phyloP scores from a whole-genome alignment of 2,113 vertebrate genomes.

The Lepus europaeus region DNA sequence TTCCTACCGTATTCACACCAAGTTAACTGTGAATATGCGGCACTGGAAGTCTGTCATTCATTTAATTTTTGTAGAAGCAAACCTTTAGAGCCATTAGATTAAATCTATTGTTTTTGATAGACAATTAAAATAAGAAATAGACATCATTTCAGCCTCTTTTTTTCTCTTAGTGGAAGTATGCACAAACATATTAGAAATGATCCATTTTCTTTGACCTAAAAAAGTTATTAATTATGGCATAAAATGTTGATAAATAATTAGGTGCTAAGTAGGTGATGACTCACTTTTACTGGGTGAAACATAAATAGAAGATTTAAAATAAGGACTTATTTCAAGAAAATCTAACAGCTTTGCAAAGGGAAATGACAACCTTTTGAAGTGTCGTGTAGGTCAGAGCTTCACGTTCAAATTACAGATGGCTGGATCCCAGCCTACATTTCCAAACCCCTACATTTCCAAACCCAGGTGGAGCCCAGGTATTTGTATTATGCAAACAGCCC shows the following conservation, averaged over 20 bases:
- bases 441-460: neutral
- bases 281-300: conserved; percentile 65
- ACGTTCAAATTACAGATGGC: neutral
- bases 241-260: conserved; percentile 74
- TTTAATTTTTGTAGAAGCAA: conserved; percentile 42
- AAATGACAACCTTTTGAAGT: conserved; percentile 49
- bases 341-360: conserved; percentile 53
- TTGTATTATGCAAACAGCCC: neutral
- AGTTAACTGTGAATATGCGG: conserved; percentile 42
- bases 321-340: conserved; percentile 34
- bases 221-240: conserved; percentile 58
- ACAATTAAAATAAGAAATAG: conserved; percentile 39
- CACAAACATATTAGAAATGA: conserved; percentile 39
- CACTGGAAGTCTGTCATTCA: conserved; percentile 33
- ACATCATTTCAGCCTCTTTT: neutral
- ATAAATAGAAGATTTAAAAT: conserved; percentile 74
- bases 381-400: conserved; percentile 22
- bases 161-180: neutral
- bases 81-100: neutral
- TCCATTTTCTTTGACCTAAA: conserved; percentile 31
- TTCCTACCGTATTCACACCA: neutral
- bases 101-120: neutral
- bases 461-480: neutral
- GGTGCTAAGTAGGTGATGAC: conserved; percentile 66
- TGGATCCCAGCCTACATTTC: conserved; percentile 1